Evolutionary conservation across 1,140 invertebrate genomes (phyloP).

Genomic region (Planococcus citri): DNA sequence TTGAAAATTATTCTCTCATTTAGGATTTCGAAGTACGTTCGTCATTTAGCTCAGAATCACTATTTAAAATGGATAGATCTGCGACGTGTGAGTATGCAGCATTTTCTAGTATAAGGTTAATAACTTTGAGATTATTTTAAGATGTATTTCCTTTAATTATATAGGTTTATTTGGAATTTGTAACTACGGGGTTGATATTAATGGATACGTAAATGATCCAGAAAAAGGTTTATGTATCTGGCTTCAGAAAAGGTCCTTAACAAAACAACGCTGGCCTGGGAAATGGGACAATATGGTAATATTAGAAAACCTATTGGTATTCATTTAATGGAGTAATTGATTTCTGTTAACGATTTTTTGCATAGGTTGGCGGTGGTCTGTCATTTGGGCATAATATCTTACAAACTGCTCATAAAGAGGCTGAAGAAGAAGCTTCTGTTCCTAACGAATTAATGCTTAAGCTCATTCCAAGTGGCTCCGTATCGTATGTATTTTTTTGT

Average conservation of each 20-base stretch:
- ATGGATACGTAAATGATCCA: conserved; percentile 76
- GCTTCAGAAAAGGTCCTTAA: conserved; percentile 77
- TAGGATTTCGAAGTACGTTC: conserved; percentile 74
- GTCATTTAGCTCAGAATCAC: conserved; percentile 49
- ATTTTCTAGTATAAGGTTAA: neutral
- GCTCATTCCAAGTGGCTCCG: conserved; percentile 64
- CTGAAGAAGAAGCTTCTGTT: conserved; percentile 83
- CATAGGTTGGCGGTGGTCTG: conserved; percentile 74
- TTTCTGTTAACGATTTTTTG: neutral
- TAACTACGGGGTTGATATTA: conserved; percentile 88
- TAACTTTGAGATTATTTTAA: neutral
- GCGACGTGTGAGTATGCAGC: conserved; percentile 57
- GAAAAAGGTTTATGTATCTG: conserved; percentile 78
- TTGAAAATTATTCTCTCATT: conserved; percentile 30
- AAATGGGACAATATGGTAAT: conserved; percentile 83
- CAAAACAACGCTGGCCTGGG: conserved; percentile 88
- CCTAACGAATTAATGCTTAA: conserved; percentile 57
- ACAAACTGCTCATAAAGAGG: conserved; percentile 84
- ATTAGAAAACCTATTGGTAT: conserved; percentile 21
- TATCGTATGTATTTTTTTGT: conserved; percentile 45
- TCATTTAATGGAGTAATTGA: neutral
- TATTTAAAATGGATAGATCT: conserved; percentile 82
- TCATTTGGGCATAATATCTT: conserved; percentile 73
- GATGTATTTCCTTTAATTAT: conserved; percentile 26
- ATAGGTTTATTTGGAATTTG: conserved; percentile 78